Percentiles rank a stretch among this genome's conserved stretches.
Conservation (phyloP, 2,888 invertebrate genomes). For the Trichogramma dendrolimi region DNA sequence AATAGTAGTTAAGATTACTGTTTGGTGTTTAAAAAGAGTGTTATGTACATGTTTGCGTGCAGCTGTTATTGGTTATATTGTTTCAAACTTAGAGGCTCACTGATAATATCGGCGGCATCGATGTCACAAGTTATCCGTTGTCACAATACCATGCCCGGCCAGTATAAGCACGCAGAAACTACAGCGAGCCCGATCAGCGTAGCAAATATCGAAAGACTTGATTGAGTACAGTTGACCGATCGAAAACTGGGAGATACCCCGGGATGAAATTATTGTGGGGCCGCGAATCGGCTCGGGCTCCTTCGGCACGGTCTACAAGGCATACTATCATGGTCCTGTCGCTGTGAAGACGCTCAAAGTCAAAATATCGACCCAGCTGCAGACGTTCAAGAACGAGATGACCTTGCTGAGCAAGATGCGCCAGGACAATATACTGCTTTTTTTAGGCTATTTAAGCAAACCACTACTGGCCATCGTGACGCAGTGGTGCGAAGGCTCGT, state of each 20-base stretch:
- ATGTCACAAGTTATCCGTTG: no score
- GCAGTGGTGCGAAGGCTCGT: conserved; percentile 99
- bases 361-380: conserved; percentile 90
- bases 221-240: conserved; percentile 84
- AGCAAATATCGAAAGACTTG: conserved; percentile 84
- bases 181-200: conserved; percentile 87
- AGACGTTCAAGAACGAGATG: conserved; percentile 99
- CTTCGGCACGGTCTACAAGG: conserved; percentile 97
- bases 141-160: conserved; percentile 83
- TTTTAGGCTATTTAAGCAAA: conserved; percentile 98
- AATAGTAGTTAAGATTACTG: no score
- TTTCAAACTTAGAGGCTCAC: no score
- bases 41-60: no score
- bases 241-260: conserved; percentile 97
- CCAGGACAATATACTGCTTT: conserved; percentile 94
- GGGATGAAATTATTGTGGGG: conserved; percentile 87
- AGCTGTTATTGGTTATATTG: no score
- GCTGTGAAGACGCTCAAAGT: conserved; percentile 98
- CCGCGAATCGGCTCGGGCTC: conserved; percentile 94
- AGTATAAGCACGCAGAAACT: conserved; percentile 79
- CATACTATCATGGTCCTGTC: conserved; percentile 97
- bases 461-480: conserved; percentile 96
- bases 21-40: no score
- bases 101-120: no score
- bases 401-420: conserved; percentile 89